phyloP scores from a whole-genome alignment of 1,140 invertebrate genomes.

The Diplogasteroides magnus region DNA sequence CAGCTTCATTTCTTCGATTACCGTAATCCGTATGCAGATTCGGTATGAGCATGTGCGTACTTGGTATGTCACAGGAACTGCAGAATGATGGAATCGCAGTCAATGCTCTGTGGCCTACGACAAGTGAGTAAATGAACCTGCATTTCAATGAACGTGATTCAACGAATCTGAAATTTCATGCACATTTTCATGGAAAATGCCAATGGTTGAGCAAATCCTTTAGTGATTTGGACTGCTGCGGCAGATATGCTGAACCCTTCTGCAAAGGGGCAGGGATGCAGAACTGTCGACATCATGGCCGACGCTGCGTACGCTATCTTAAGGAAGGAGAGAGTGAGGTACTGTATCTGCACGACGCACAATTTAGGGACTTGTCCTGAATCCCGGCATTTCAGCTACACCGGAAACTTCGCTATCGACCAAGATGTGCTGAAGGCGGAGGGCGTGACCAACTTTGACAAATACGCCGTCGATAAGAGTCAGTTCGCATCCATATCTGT shows the following conservation, averaged over 20 bases:
- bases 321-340: constrained; percentile 13
- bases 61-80: constrained; percentile 89
- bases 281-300: constrained; percentile 77
- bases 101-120: constrained; percentile 79
- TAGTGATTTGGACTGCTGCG: constrained; percentile 85
- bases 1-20: neutral
- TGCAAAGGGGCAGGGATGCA: constrained; percentile 9
- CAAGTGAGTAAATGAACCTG: constrained; percentile 62
- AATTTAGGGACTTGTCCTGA: constrained; percentile 75
- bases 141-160: no score
- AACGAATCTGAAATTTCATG: no score
- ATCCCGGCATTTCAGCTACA: constrained; percentile 64
- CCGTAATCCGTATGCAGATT: constrained; percentile 64
- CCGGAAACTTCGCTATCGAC: constrained; percentile 89
- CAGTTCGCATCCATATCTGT: no score
- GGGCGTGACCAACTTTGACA: constrained; percentile 75
- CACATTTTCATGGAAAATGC: neutral
- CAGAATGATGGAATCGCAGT: constrained; percentile 76
- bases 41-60: constrained; percentile 96
- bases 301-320: constrained; percentile 43
- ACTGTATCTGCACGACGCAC: constrained; percentile 69
- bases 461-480: constrained; percentile 75
- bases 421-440: constrained; percentile 76
- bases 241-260: constrained; percentile 78
- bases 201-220: constrained; percentile 41